Percentiles rank a stretch among this genome's conserved stretches.
These are phyloP conservation scores for Aradus depressus DNA, from an alignment of 2,888 invertebrate genomes.

Conservation along the genomic window DNA sequence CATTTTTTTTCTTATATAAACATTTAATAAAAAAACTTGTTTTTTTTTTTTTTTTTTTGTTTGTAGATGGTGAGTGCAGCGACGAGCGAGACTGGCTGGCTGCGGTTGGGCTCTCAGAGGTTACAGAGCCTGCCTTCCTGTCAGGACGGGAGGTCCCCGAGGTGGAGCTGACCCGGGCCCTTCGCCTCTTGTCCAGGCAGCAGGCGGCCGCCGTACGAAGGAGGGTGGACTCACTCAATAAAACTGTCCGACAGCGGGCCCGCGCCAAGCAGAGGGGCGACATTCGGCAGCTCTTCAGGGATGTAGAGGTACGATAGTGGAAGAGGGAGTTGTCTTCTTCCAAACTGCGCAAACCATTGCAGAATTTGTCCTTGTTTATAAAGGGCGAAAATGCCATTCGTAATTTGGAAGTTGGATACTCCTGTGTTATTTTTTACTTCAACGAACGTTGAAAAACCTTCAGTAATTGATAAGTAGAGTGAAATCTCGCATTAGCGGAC, in stretches of 20 bases:
- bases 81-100: constrained; percentile 65
- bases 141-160: constrained; percentile 56
- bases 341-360: neutral
- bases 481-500: too few species aligned
- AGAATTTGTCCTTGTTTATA: neutral
- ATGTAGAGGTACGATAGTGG: constrained; percentile 53
- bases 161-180: constrained; percentile 50
- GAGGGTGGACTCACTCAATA: constrained; percentile 62
- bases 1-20: neutral
- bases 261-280: constrained; percentile 48
- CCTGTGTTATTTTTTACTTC: too few species aligned
- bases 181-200: constrained; percentile 45
- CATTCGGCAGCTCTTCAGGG: constrained; percentile 71
- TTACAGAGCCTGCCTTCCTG: constrained; percentile 54
- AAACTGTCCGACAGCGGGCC: constrained; percentile 55
- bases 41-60: constrained; percentile 5
- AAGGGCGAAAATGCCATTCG: too few species aligned
- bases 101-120: constrained; percentile 57
- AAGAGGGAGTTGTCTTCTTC: neutral
- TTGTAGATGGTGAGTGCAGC: constrained; percentile 43
- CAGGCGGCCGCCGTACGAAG: constrained; percentile 68
- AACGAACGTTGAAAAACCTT: too few species aligned
- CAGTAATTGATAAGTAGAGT: too few species aligned
- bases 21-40: too few species aligned
- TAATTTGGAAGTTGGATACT: too few species aligned